Conservation (phyloP, 2,888 invertebrate genomes). For the Eumerus sabulonum region DNA sequence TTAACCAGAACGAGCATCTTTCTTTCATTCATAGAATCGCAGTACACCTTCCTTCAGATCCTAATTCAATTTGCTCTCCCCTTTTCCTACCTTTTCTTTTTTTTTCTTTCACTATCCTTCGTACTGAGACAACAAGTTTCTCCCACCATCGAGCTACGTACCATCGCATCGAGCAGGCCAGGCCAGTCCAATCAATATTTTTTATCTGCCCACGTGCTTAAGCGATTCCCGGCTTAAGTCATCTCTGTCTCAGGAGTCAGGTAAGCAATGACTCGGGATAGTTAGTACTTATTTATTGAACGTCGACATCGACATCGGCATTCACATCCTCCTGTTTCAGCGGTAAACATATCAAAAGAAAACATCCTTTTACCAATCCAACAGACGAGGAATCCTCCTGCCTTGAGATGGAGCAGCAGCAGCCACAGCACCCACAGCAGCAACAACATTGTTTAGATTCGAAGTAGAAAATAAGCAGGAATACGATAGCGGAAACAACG, state of each 20-base stretch:
- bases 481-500: slow-evolving; percentile 29
- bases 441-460: slow-evolving; percentile 48
- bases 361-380: slow-evolving; percentile 44
- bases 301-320: too few species aligned
- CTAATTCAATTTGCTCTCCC: not conserved
- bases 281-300: not conserved
- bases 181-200: too few species aligned
- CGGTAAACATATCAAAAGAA: slow-evolving; percentile 66
- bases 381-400: not conserved
- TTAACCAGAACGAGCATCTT: too few species aligned
- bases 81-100: slow-evolving; percentile 14
- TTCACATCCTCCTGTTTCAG: not conserved
- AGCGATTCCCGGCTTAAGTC: slow-evolving; percentile 48
- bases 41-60: too few species aligned
- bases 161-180: not conserved
- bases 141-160: not conserved
- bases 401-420: not conserved
- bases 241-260: not conserved
- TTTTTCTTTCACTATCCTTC: not conserved
- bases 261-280: not conserved
- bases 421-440: too few species aligned
- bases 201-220: slow-evolving; percentile 14
- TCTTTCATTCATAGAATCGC: too few species aligned
- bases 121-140: slow-evolving; percentile 23
- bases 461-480: slow-evolving; percentile 63